Evolutionary conservation across 2,888 invertebrate species (phyloP).

Genomic region (Chrysolina haemoptera): DNA sequence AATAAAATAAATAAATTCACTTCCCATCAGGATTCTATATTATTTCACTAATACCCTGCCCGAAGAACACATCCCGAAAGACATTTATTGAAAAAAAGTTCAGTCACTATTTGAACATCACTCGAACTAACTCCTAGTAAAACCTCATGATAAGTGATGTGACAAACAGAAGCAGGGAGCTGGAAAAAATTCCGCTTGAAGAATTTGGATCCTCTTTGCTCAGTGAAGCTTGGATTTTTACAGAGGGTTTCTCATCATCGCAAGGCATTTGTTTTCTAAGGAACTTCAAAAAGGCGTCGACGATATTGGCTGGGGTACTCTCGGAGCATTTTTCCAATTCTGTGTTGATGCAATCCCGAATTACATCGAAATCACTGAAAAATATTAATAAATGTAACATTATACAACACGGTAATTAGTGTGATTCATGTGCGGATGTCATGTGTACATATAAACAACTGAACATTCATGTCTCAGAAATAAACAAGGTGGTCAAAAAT

Average conservation of each 20-base stretch:
- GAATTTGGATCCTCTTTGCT: not conserved
- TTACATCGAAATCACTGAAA: slow-evolving; percentile 72
- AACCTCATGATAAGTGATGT: not conserved
- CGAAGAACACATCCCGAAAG: not conserved
- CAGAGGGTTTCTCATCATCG: slow-evolving; percentile 38
- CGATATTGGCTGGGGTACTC: slow-evolving; percentile 85
- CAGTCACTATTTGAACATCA: slow-evolving; percentile 6
- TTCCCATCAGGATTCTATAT: not conserved
- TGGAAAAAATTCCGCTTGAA: not conserved
- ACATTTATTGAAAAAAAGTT: not conserved
- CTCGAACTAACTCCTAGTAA: not conserved
- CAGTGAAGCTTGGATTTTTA: not conserved
- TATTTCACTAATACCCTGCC: slow-evolving; percentile 5
- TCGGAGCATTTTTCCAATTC: slow-evolving; percentile 79
- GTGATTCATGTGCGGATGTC: too few species aligned
- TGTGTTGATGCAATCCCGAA: slow-evolving; percentile 75
- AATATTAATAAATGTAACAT: slow-evolving; percentile 14
- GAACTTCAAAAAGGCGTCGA: slow-evolving; percentile 82
- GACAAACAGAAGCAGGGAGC: not conserved
- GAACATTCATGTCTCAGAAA: too few species aligned
- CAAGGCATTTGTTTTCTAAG: slow-evolving; percentile 78
- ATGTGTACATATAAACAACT: too few species aligned
- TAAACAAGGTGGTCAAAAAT: too few species aligned
- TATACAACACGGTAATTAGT: too few species aligned
- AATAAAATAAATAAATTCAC: not conserved